Base-by-base conservation (phyloP, 2,797 vertebrate species). In the Anabas testudineus region DNA sequence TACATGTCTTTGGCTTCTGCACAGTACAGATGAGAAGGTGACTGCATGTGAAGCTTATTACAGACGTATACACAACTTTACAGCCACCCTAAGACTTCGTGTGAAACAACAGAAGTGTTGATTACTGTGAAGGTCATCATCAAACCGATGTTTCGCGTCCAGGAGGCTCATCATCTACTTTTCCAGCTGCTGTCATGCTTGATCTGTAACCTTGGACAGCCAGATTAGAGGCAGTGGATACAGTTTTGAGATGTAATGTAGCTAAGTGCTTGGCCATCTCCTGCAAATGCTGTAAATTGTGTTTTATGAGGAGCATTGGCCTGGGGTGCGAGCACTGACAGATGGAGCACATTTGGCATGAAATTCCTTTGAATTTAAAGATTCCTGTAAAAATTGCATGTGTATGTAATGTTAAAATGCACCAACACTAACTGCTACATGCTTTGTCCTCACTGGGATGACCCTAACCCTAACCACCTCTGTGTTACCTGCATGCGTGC, bases 291-390 rank as follows among this genome's bases (percentile, higher is more conserved):
- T 72, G 51, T 54, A 68, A 78, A 70, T 37, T 22, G 30, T 57
- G 13, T 79, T 82, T 86, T 76, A 84, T 45, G 69, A 70, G 49
- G 2, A 48, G 39, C 16, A 14, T 36, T 43, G 71, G 54, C 68
- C 1, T 9, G 10, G 16, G 36, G 7, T 65, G 48, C 0, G 0
- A 63, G 51, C 70, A 67, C 37, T 42, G 16, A 18, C 69, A 79
- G 57, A 74, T 43, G 65, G 56, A 65, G 24, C 43, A 42, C 9
- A 14, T 36, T 32, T 19, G 2, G 48, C 42, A 49, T 28, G 22
- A 64, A 53, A 64, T 34, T 52, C 13, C 22, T 52, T 48, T 30
- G 21, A 18, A 24, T 39, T 34, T 53, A 13, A 73, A 49, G 19
- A 24, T 30, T 67, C 39, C 18, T 28, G 42, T 55, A 65, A 62